A percentile compares a stretch with the other conserved stretches of the same genome.
Conservation (phyloP, 1,140 invertebrate species). For the Apis cerana region DNA sequence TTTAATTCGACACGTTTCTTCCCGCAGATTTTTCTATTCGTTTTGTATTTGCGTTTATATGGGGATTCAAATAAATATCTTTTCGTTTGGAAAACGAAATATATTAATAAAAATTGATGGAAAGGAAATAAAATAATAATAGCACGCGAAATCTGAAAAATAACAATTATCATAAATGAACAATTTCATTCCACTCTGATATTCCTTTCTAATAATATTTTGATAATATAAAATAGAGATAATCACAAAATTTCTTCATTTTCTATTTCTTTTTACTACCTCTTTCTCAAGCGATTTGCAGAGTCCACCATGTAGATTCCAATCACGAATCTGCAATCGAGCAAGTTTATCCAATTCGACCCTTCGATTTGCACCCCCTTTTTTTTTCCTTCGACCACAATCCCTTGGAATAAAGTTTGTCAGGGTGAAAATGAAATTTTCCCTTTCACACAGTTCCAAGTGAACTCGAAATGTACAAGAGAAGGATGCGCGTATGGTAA, state of each 20-base stretch:
- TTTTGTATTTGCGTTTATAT: too few species aligned
- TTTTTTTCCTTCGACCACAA: background rate
- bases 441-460: background rate
- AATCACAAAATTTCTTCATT: too few species aligned
- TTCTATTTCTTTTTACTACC: too few species aligned
- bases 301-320: background rate
- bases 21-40: background rate
- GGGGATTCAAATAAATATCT: too few species aligned
- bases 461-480: background rate
- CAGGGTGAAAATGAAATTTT: slow-evolving; percentile 7
- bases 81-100: too few species aligned
- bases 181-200: too few species aligned
- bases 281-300: background rate
- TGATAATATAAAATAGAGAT: too few species aligned
- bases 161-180: too few species aligned
- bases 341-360: background rate
- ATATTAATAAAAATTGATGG: too few species aligned
- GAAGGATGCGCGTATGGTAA: background rate
- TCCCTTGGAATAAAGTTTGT: background rate
- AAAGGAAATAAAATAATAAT: too few species aligned
- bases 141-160: too few species aligned
- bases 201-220: too few species aligned
- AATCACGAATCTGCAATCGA: background rate
- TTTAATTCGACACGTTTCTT: background rate
- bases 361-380: background rate